phyloP scores from a whole-genome alignment of 2,797 vertebrate genomes.

The Harpagifer antarcticus region DNA sequence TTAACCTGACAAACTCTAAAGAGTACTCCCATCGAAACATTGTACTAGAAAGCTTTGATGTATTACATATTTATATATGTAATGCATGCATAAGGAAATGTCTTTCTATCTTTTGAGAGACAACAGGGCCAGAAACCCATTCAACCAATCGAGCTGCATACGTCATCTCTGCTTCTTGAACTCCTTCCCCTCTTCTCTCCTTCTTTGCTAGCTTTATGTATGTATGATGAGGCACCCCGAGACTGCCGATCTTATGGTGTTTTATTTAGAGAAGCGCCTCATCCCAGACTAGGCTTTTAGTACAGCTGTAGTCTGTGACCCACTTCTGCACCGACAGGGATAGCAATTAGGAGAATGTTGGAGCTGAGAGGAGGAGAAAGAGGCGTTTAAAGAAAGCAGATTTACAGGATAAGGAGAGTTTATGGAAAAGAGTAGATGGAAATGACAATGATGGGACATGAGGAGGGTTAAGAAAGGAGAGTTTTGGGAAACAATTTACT shows the following conservation, averaged over 20 bases:
- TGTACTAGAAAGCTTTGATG: conserved; percentile 7
- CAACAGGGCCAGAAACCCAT: conserved; percentile 27
- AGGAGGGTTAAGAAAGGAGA: neutral
- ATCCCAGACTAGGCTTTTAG: conserved; percentile 75
- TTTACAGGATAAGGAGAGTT: conserved; percentile 9
- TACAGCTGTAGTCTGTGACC: conserved; percentile 80
- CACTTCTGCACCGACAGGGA: conserved; percentile 66
- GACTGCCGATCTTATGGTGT: conserved; percentile 60
- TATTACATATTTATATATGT: neutral
- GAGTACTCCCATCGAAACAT: neutral
- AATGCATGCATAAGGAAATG: neutral
- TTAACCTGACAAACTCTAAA: neutral
- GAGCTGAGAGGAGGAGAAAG: conserved; percentile 29
- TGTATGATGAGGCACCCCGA: conserved; percentile 52
- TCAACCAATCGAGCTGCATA: conserved; percentile 28
- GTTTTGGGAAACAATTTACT: neutral
- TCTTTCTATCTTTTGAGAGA: conserved; percentile 3
- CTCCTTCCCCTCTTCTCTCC: conserved; percentile 30
- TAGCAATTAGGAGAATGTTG: conserved; percentile 42
- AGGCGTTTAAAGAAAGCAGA: conserved; percentile 24
- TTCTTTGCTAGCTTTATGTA: conserved; percentile 49
- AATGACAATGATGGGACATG: neutral
- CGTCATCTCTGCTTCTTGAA: conserved; percentile 42
- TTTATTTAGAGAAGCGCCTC: conserved; percentile 79
- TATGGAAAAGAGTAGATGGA: neutral